Percentiles rank a stretch among this genome's conserved stretches.
Evolutionary conservation across 1,140 invertebrate species (phyloP).

Genomic region (Diploscapter pachys): DNA sequence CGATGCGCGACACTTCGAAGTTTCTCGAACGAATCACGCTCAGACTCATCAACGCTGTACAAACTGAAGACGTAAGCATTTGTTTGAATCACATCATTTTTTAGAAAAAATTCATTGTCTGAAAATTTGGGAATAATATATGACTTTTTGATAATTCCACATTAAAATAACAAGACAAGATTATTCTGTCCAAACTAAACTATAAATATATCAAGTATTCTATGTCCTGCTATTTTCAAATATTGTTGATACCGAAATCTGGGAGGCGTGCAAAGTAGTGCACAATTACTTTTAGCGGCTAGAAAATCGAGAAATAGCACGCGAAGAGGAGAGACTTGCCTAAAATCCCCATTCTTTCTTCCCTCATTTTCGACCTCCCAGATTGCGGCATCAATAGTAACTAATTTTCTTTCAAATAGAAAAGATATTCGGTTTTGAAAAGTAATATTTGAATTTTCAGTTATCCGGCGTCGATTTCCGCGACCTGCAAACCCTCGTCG

Average conservation of each 20-base stretch:
- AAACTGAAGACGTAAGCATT: not conserved
- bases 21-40: constrained; percentile 22
- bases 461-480: constrained; percentile 14
- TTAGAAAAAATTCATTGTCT: not conserved
- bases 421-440: too few species aligned
- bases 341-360: too few species aligned
- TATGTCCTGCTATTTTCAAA: too few species aligned
- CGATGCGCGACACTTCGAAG: constrained; percentile 12
- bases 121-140: too few species aligned
- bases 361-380: too few species aligned
- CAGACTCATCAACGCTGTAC: not conserved
- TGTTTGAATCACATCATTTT: not conserved
- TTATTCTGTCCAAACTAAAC: too few species aligned
- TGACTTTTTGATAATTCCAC: not conserved
- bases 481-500: constrained; percentile 17
- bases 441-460: not conserved
- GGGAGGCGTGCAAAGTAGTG: too few species aligned
- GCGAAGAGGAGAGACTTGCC: too few species aligned
- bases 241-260: too few species aligned
- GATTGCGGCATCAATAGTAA: not conserved
- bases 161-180: not conserved
- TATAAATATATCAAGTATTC: too few species aligned
- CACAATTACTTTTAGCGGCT: too few species aligned
- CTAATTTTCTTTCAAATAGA: not conserved
- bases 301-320: too few species aligned